These are phyloP conservation scores for Rhagonycha fulva DNA, from an alignment of 2,888 invertebrate species.

Conservation along the genomic window DNA sequence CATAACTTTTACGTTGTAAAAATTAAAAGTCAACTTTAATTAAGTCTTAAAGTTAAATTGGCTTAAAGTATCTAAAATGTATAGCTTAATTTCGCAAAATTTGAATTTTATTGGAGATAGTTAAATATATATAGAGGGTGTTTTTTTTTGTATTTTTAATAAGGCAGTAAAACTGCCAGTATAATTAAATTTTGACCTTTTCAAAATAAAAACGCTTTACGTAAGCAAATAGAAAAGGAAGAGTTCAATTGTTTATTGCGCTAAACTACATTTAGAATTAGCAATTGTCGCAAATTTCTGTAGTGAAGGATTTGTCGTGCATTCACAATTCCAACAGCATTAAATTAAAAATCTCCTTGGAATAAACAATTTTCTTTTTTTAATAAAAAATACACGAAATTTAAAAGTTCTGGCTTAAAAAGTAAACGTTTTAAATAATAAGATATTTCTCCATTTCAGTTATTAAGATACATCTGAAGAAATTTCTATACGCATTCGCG, in stretches of 20 bases:
- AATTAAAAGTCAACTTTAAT: neutral
- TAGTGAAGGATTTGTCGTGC: neutral
- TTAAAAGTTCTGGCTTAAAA: neutral
- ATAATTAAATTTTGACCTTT: neutral
- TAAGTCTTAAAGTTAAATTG: neutral
- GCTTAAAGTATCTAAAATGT: neutral
- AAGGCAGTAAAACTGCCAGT: neutral
- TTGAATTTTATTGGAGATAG: neutral
- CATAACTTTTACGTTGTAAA: neutral
- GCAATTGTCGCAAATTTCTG: neutral
- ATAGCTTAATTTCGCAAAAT: neutral
- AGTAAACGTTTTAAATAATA: neutral
- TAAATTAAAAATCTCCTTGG: neutral
- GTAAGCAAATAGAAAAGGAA: neutral
- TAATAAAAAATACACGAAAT: neutral
- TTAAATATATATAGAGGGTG: neutral
- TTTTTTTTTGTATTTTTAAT: neutral
- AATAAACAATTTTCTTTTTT: neutral
- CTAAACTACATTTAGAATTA: neutral
- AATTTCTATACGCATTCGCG: conserved; percentile 33
- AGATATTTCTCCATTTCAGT: conserved; percentile 11
- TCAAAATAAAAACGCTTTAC: neutral
- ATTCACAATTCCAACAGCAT: neutral
- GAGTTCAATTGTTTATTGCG: neutral
- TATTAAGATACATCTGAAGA: conserved; percentile 29